Conservation (phyloP, 2,888 invertebrate genomes). For the Drosophila nr. medialis region DNA sequence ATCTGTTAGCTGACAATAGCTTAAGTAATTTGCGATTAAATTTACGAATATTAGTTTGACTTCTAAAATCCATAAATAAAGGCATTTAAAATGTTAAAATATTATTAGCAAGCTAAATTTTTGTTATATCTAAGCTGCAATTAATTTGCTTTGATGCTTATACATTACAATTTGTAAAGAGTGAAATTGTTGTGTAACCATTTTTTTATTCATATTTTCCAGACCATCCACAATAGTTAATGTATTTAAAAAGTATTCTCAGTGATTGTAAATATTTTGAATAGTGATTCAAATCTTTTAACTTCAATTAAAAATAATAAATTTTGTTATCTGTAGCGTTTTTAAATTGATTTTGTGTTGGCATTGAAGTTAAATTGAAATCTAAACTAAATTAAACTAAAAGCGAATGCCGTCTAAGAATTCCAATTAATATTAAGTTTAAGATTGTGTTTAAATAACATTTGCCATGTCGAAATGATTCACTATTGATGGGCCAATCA, state of each 20-base stretch:
- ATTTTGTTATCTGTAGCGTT: not conserved
- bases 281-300: not conserved
- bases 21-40: conserved; percentile 12
- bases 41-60: conserved; percentile 20
- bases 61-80: conserved; percentile 29
- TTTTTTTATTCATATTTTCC: not conserved
- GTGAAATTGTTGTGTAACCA: not conserved
- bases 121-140: conserved; percentile 3
- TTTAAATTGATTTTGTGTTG: not conserved
- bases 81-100: conserved; percentile 1
- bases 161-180: not conserved
- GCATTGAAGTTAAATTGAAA: not conserved
- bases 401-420: not conserved
- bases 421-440: not conserved
- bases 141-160: not conserved
- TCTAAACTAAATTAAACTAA: not conserved
- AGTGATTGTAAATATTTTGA: not conserved
- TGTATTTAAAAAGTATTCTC: not conserved
- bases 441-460: conserved; percentile 17
- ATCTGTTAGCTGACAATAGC: conserved; percentile 44
- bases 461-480: conserved; percentile 21
- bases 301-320: not conserved
- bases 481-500: conserved; percentile 26
- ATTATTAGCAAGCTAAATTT: conserved; percentile 1
- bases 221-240: not conserved